Base-by-base conservation (phyloP, 2,888 invertebrate genomes). In the Fragum whitleyi region DNA sequence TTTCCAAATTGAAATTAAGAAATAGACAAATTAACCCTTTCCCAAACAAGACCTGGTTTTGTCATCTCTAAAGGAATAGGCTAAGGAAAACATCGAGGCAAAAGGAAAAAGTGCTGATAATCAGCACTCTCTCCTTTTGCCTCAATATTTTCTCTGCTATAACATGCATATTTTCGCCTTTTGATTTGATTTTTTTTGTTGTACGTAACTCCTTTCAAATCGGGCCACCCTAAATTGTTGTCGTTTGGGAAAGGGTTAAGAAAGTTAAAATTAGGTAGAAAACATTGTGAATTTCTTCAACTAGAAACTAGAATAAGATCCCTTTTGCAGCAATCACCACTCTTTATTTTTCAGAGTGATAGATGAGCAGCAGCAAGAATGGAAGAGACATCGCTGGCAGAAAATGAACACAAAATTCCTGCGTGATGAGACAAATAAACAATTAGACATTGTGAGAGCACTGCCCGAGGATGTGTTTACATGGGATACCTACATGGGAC, bases 321-420 rank as follows among this genome's bases (percentile, higher is more conserved):
- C 32, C 32, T 36, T n/a, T 36, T 36, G 32, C 32, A 6, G 2
- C 14, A 3, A 47, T 47, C 3, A 47, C 2, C 47, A 47, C n/a
- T 9, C 14, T 61, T 61, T 32, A 61, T 32, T 26, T 47, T 62
- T 59, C 77, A 91, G 93, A 65, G 88, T 92, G 36, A 92, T 94
- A 32, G 91, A 91, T 51, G 91, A 91, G 39, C 92, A 94, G 86
- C 94, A 94, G 79, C 83, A 86, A 5, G 93, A 93, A 77, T 93
- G 94, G 93, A 93, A 94, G 87, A 79, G 91, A 21, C 92, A 92
- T 68, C 87, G 93, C 6, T 94, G 94, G 94, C 93, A 93, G 89
- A 93, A 92, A 82, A 91, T 94, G 90, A 92, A 93, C 89, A 92
- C 92, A 47, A 91, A 91, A 82, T 89, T 91, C 73, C 87, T 94